Conservation (phyloP, 2,113 vertebrate species). For the Miniopterus natalensis region DNA sequence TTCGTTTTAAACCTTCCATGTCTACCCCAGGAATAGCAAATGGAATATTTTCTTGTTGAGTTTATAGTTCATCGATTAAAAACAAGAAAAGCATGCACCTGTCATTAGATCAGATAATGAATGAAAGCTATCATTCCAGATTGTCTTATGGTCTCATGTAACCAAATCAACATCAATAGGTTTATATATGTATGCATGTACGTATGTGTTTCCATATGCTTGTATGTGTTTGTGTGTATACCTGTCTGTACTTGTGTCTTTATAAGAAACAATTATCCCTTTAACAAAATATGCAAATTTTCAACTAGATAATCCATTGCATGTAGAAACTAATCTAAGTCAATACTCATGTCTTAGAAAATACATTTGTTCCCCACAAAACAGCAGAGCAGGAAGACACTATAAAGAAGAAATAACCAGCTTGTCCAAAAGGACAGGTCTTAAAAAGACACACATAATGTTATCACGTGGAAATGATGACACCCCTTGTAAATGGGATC, state of each 20-base stretch:
- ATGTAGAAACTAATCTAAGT: not conserved
- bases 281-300: not conserved
- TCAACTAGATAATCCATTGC: not conserved
- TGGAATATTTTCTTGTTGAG: not conserved
- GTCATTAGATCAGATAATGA: not conserved
- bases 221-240: not conserved
- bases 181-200: not conserved
- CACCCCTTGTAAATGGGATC: not conserved
- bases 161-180: not conserved
- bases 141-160: not conserved
- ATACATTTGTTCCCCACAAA: not conserved
- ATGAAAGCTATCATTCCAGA: not conserved
- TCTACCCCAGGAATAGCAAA: slow-evolving; percentile 8
- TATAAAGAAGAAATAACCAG: not conserved
- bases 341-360: not conserved
- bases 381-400: not conserved
- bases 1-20: not conserved
- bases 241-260: not conserved
- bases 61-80: not conserved
- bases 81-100: not conserved
- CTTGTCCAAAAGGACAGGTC: not conserved
- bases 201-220: not conserved
- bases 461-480: slow-evolving; percentile 34
- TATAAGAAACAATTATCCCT: not conserved
- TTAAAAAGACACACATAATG: slow-evolving; percentile 24